Percentiles rank a stretch among this genome's conserved stretches.
phyloP scores from a whole-genome alignment of 2,113 vertebrate species.

The Scophthalmus maximus region DNA sequence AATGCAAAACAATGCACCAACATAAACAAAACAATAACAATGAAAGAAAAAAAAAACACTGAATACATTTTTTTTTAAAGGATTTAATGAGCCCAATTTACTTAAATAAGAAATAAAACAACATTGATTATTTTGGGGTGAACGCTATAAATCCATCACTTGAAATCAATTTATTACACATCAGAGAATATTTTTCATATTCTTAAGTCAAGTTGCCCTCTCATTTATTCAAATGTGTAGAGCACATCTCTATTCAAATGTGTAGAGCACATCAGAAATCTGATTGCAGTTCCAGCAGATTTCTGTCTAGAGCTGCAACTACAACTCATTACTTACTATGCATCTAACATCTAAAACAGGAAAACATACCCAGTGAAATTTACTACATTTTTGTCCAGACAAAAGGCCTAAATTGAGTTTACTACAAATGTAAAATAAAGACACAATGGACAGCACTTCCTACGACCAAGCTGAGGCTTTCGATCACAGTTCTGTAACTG shows the following conservation, averaged over 20 bases:
- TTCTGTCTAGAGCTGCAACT: background rate
- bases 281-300: background rate
- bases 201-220: background rate
- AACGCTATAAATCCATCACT: too few relatives aligned
- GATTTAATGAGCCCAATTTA: too few relatives aligned
- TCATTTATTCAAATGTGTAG: background rate
- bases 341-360: background rate
- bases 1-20: background rate
- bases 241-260: too few relatives aligned
- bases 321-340: background rate
- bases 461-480: background rate
- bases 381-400: too few relatives aligned
- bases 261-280: too few relatives aligned
- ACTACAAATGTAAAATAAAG: background rate
- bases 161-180: background rate
- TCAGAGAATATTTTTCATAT: background rate
- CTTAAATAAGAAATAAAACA: too few relatives aligned
- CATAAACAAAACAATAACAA: background rate
- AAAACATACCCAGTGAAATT: background rate
- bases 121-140: too few relatives aligned
- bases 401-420: background rate
- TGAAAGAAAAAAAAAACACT: background rate
- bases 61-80: too few relatives aligned
- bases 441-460: constrained; percentile 20
- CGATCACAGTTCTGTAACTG: background rate